Base-by-base conservation (phyloP, 2,113 vertebrate genomes). In the Tringa solitaria region DNA sequence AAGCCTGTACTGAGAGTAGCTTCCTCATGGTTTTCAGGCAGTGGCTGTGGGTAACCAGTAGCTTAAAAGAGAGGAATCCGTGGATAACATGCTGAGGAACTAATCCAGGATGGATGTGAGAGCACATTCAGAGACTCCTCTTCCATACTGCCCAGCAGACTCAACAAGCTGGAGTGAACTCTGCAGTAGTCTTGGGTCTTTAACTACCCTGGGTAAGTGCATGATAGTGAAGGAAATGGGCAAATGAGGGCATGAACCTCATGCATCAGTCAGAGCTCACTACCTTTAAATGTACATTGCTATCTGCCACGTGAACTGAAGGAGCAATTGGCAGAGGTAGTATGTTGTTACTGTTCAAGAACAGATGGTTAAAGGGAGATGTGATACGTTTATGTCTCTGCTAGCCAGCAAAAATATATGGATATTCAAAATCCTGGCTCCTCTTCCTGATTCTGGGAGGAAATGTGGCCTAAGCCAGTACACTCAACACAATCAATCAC, bases 351-450 rank as follows among this genome's bases (percentile, higher is more conserved):
- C 33, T 79, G 48, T 65, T 56, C 33, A 68, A 24, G 65, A 94
- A 75, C 74, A 92, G 81, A 91, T 93, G 65, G 77, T 69, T 82
- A 82, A 78, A 79, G 39, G 75, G 73, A 91, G 89, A 93, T 75
- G 19, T 75, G 89, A 89, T 87, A 73, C 35, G 27, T 75, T 79
- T 60, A n/a, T 63, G 48, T 64, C 33, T 91, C 65, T 85, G 70
- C 78, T 83, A 92, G 93, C 77, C 93, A 96, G 89, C n/a, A 95
- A 97, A 95, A 96, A 94, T 73, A 91, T 33, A 94, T 30, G 81
- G 57, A 91, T 93, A 83, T 91, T 91, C 87, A 87, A 95, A 89
- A 85, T 85, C 32, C 70, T 91, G 91, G 84, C 87, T 96, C 32
- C 35, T 82, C n/a, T 94, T 91, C 45, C 70, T 54, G 67, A 60